A percentile compares a stretch with the other conserved stretches of the same genome.
Evolutionary conservation across 2,797 vertebrate genomes (phyloP).

Genomic region (Saxicola maurus): DNA sequence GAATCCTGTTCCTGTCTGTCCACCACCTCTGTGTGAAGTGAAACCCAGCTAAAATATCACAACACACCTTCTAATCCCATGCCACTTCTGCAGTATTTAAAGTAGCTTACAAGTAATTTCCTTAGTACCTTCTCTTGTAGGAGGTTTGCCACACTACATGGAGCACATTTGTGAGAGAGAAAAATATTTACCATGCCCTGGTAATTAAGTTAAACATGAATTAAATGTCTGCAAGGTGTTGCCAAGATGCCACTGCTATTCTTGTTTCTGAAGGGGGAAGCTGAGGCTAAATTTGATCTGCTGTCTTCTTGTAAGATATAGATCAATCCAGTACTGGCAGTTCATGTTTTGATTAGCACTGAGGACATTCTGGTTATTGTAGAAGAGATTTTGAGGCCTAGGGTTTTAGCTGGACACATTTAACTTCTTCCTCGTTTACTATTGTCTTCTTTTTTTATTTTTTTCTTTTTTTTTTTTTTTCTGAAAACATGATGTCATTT

Average conservation of each 20-base stretch:
- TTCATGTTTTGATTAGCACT: not conserved
- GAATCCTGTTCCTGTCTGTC: not conserved
- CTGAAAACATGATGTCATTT: not conserved
- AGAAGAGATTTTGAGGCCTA: not conserved
- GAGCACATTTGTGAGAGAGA: not conserved
- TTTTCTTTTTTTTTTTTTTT: not conserved
- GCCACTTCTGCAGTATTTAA: not conserved
- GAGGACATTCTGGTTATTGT: not conserved
- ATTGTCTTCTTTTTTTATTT: not conserved
- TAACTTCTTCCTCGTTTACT: not conserved
- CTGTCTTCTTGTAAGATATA: not conserved
- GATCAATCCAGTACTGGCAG: not conserved
- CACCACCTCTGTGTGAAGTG: not conserved
- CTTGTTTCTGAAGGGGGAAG: not conserved
- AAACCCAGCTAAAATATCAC: not conserved
- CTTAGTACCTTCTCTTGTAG: not conserved
- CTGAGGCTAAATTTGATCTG: not conserved
- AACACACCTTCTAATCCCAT: not conserved
- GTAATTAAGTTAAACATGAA: not conserved
- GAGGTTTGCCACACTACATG: not conserved
- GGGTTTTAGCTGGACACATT: not conserved
- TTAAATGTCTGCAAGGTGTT: not conserved
- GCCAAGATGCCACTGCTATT: not conserved
- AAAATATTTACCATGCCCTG: not conserved
- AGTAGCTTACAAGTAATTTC: not conserved